phyloP scores from a whole-genome alignment of 2,888 invertebrate genomes.

The Gymnocheta viridis region DNA sequence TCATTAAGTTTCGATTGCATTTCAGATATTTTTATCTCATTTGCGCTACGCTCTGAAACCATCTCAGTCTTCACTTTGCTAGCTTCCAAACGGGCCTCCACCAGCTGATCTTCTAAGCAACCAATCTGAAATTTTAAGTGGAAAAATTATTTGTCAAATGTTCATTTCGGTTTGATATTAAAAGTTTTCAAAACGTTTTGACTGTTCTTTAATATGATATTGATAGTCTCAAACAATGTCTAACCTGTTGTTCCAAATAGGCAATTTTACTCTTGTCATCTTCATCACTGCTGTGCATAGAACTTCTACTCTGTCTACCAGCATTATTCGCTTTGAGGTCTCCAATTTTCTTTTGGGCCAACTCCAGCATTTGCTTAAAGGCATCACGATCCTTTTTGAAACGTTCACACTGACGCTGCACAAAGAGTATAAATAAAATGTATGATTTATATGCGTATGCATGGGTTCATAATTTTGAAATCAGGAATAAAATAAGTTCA shows the following conservation, averaged over 20 bases:
- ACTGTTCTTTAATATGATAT: too few species aligned
- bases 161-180: too few species aligned
- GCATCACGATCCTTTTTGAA: constrained; percentile 94
- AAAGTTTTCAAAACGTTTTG: too few species aligned
- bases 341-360: constrained; percentile 91
- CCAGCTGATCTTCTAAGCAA: constrained; percentile 93
- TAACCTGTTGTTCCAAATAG: constrained; percentile 89
- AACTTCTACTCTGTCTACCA: constrained; percentile 84
- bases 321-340: constrained; percentile 86
- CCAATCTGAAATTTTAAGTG: constrained; percentile 82
- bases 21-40: constrained; percentile 93
- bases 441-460: neutral
- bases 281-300: constrained; percentile 89
- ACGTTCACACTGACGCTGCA: constrained; percentile 83
- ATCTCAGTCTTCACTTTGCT: constrained; percentile 94
- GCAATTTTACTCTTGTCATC: constrained; percentile 88
- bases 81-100: constrained; percentile 90
- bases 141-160: neutral
- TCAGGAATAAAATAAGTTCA: too few species aligned
- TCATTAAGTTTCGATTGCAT: constrained; percentile 89
- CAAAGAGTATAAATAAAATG: neutral
- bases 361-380: constrained; percentile 94
- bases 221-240: too few species aligned
- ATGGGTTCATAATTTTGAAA: too few species aligned
- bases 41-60: constrained; percentile 93